Evolutionary conservation across 2,113 vertebrate species (phyloP).

Genomic region (Nicator chloris): DNA sequence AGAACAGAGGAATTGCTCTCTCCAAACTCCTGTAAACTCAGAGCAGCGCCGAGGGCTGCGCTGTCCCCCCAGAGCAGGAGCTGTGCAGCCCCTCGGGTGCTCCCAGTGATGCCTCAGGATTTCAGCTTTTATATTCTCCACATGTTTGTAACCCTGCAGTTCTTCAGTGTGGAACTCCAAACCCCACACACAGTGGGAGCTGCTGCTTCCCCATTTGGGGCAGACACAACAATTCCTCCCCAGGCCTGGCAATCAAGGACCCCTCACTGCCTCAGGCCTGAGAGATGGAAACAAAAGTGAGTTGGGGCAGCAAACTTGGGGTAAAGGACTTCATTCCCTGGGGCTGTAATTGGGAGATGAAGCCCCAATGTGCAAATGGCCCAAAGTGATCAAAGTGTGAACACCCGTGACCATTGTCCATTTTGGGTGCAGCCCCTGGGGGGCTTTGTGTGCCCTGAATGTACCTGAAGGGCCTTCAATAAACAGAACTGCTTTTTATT

Average conservation of each 20-base stretch:
- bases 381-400: background rate
- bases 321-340: background rate
- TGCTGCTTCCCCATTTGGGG: background rate
- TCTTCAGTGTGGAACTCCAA: background rate
- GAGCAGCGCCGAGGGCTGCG: rapidly evolving
- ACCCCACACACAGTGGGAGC: background rate
- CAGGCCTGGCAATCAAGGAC: background rate
- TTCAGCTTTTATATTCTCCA: background rate
- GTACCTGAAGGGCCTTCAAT: background rate
- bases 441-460: background rate
- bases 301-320: background rate
- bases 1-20: background rate
- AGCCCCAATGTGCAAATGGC: background rate
- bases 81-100: background rate
- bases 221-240: background rate
- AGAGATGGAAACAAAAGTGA: background rate
- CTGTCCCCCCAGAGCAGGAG: rapidly evolving
- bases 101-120: background rate
- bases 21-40: background rate
- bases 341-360: background rate
- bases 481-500: background rate
- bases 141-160: rapidly evolving
- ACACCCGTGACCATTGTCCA: rapidly evolving
- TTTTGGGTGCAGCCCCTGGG: background rate
- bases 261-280: background rate